These are phyloP conservation scores for Nylanderia fulva DNA, from an alignment of 1,140 invertebrate species.

Conservation along the genomic window DNA sequence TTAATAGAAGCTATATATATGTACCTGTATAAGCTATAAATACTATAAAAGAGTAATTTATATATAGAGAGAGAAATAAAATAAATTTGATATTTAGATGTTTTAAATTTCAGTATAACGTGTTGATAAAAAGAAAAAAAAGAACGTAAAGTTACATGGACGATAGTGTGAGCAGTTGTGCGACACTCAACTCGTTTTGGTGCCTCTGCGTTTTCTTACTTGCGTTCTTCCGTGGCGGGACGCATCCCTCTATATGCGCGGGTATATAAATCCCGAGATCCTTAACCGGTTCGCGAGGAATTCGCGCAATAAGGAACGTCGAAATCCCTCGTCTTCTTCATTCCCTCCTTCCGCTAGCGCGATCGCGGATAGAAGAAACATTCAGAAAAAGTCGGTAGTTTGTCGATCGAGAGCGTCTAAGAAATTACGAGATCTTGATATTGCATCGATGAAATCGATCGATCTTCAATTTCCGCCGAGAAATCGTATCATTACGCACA, in stretches of 20 bases:
- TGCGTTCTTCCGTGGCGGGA: constrained; percentile 52
- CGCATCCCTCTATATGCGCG: constrained; percentile 74
- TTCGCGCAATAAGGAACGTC: constrained; percentile 71
- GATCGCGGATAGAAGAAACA: constrained; percentile 37
- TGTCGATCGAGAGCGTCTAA: constrained; percentile 42
- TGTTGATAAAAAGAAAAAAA: background rate
- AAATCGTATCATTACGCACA: background rate
- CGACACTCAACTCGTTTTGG: constrained; percentile 39
- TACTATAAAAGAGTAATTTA: background rate
- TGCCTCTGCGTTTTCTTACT: constrained; percentile 58
- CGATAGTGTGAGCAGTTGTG: constrained; percentile 21
- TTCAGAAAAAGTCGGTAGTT: constrained; percentile 63
- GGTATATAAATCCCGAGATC: constrained; percentile 81
- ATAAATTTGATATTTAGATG: constrained; percentile 3
- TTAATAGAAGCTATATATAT: background rate
- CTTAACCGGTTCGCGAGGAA: constrained; percentile 77
- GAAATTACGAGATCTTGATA: constrained; percentile 32
- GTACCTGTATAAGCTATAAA: too few relatives aligned
- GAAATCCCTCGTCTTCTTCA: constrained; percentile 75
- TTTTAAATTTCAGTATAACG: background rate
- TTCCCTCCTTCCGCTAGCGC: constrained; percentile 56
- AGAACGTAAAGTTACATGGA: constrained; percentile 24
- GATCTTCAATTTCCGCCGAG: constrained; percentile 20
- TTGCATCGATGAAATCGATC: constrained; percentile 2
- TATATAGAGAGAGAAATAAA: too few relatives aligned